Evolutionary conservation across 1,140 invertebrate species (phyloP), one percentile per base, ranked within the genome.

Genomic region (Microplitis demolitor): DNA sequence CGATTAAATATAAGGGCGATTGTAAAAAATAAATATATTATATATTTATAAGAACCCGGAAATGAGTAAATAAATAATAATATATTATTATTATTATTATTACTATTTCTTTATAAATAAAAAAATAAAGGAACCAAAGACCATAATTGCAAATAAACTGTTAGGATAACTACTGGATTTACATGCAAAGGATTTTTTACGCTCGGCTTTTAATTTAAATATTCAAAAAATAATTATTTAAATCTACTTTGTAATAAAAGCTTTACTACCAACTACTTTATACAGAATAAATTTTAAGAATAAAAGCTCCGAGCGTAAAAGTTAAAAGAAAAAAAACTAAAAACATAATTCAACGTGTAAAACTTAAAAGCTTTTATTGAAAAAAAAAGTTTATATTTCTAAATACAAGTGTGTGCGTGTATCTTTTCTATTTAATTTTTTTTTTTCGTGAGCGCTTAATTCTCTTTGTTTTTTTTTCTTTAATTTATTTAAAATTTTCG

Each of bases 331-430:
- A 72, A 83, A 80, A 78, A 82, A 83, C 39, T 45, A 80, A 80
- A 86, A 86, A 86, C 82, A 80, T 83, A 87, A 86, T 84, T 80
- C 84, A 85, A 84, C 70, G 75, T 83, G 76, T 86, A 79, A 80
- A 87, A 86, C 83, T 86, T 81, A 86, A 85, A 86, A 82, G 78
- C 78, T 85, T 86, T 86, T 86, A 85, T 87, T 85, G 81, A 83
- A 86, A 86, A 85, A 85, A 86, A 86, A 85, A 85, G 79, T 75
- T 80, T 85, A 79, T 86, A 84, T 85, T 58, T 77, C 76, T 82
- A 86, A 83, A 85, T 86, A 87, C 85, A 87, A 77, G 80, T 84
- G 81, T 82, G 71, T 70, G 81, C 79, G 73, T 82, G 71, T 81
- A 72, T 69, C 58, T 63, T 74, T 53, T 56, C n/a, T 54, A 50